phyloP scores from a whole-genome alignment of 2,797 vertebrate genomes.

The Pseudomugil gertrudae region DNA sequence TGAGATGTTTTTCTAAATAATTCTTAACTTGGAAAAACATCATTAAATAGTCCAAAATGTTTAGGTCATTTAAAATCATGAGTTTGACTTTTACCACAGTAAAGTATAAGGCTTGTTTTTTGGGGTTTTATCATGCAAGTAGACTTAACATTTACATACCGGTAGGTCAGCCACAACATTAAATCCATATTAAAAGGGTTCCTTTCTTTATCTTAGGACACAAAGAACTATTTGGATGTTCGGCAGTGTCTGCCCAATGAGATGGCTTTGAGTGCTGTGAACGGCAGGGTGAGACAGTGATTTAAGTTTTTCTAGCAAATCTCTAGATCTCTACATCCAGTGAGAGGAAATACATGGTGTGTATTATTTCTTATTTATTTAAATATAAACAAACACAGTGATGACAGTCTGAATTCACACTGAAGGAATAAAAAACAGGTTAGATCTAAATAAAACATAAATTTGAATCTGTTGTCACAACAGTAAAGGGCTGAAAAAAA shows the following conservation, averaged over 20 bases:
- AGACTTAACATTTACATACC: background rate
- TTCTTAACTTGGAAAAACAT: background rate
- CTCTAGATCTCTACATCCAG: background rate
- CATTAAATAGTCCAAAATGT: background rate
- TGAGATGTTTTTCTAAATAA: no score
- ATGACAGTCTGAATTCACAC: slow-evolving; percentile 39
- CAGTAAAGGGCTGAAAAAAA: slow-evolving; percentile 30
- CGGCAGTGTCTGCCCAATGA: background rate
- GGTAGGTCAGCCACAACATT: background rate
- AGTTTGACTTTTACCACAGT: background rate
- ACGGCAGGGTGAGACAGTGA: background rate
- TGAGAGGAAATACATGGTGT: slow-evolving; percentile 3
- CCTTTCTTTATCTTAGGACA: no score
- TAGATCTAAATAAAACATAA: slow-evolving; percentile 15
- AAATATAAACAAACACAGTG: slow-evolving; percentile 21
- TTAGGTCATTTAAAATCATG: background rate
- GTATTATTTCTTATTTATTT: background rate
- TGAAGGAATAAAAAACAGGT: background rate
- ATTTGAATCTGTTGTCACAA: slow-evolving; percentile 50
- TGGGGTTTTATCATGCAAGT: background rate
- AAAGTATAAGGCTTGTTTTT: background rate
- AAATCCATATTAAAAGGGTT: background rate
- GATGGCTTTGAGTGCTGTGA: background rate
- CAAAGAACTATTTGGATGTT: background rate
- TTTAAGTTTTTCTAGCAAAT: background rate